Conservation (phyloP, 2,797 vertebrate genomes). For the Micropoecilia bifurca region DNA sequence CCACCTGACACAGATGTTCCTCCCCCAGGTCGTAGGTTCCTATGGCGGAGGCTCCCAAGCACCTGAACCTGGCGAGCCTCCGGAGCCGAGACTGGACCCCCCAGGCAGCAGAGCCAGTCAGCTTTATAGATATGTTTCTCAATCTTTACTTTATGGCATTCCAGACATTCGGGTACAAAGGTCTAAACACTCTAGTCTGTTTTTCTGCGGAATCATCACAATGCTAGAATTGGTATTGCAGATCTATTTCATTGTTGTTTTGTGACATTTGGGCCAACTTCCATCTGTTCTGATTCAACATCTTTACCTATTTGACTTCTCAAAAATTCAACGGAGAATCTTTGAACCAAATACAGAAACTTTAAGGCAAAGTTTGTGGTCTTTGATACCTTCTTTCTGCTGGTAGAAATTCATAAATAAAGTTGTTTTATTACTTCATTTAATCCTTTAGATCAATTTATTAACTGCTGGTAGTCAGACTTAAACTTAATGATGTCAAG, state of each 20-base stretch:
- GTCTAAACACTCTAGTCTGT: neutral
- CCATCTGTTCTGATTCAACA: neutral
- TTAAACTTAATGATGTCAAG: neutral
- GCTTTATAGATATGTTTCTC: neutral
- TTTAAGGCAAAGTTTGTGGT: neutral
- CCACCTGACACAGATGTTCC: neutral
- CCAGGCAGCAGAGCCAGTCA: neutral
- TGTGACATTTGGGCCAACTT: neutral
- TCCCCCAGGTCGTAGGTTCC: neutral
- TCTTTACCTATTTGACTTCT: neutral
- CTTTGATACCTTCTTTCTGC: neutral
- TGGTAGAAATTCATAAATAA: neutral
- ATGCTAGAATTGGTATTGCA: neutral
- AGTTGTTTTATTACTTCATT: neutral
- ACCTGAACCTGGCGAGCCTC: neutral
- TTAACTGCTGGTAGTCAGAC: neutral
- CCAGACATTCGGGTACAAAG: neutral
- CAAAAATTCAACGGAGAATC: neutral
- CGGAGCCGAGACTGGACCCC: neutral
- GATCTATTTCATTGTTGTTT: neutral
- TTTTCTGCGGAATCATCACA: neutral
- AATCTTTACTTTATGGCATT: neutral
- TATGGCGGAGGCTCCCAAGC: neutral
- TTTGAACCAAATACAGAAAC: neutral
- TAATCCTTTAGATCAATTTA: neutral